Conservation (phyloP, 35 echinoderm and acorn worm species). For the Patiria miniata region DNA sequence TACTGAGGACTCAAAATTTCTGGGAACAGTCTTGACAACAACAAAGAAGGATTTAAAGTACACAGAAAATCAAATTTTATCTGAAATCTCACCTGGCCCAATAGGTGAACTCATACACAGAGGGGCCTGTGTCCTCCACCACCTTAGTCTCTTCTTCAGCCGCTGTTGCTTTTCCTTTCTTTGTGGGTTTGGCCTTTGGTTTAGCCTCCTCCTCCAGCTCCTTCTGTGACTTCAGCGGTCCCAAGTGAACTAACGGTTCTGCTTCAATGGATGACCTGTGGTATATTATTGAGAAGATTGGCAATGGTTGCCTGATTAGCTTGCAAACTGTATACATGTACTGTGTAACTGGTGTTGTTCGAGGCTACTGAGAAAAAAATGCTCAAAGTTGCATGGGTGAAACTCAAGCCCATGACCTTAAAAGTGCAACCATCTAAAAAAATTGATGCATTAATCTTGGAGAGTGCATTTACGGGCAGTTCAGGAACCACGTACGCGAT, state of each 20-base stretch:
- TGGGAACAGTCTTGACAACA: no score
- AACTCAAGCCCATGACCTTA: no score
- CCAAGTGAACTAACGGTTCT: conserved; percentile 52
- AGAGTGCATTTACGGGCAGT: no score
- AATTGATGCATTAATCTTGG: no score
- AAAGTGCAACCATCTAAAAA: no score
- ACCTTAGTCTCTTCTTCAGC: conserved; percentile 10
- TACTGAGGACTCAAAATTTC: no score
- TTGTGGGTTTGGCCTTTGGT: conserved; percentile 6
- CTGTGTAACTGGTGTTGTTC: neutral
- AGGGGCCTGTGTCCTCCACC: conserved; percentile 24
- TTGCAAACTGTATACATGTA: neutral
- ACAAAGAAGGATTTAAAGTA: no score
- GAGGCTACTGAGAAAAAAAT: neutral
- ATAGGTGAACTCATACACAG: conserved; percentile 57
- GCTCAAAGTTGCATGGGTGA: no score
- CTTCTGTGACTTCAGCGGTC: conserved; percentile 60
- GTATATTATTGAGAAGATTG: neutral
- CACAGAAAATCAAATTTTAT: no score
- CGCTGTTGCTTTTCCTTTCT: conserved; percentile 39
- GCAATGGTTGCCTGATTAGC: no score
- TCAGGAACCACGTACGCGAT: no score
- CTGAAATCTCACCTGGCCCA: conserved; percentile 69
- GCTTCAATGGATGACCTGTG: conserved; percentile 48
- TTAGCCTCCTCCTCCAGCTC: conserved; percentile 56